phyloP scores from a whole-genome alignment of 2,888 invertebrate species.

The Tachystola acroxantha region DNA sequence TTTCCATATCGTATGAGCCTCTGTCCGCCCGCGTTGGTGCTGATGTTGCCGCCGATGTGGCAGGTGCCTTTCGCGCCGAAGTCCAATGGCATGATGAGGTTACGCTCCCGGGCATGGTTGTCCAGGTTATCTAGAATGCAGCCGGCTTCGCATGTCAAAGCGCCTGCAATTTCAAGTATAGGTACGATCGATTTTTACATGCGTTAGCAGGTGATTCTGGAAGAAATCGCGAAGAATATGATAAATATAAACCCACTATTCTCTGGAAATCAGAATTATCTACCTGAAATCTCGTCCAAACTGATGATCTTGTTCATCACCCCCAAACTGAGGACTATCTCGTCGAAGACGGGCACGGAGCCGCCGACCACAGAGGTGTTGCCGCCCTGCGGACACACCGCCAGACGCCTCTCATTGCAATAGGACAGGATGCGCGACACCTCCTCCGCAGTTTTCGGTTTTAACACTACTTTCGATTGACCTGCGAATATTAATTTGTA shows the following conservation, averaged over 20 bases:
- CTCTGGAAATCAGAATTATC: conserved; percentile 1
- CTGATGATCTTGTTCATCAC: conserved; percentile 91
- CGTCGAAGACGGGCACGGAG: conserved; percentile 97
- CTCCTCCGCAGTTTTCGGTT: conserved; percentile 91
- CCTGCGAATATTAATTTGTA: conserved; percentile 77
- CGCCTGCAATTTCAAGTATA: conserved; percentile 81
- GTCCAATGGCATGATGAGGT: conserved; percentile 95
- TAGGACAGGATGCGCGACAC: conserved; percentile 90
- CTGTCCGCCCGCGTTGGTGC: conserved; percentile 98
- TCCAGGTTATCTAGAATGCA: conserved; percentile 94
- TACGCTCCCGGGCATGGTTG: conserved; percentile 82
- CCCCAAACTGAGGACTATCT: conserved; percentile 91
- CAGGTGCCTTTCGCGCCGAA: conserved; percentile 98
- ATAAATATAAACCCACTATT: no score
- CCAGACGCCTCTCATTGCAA: conserved; percentile 89
- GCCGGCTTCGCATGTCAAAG: conserved; percentile 92
- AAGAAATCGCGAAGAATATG: no score
- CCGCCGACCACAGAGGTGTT: conserved; percentile 98
- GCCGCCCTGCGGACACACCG: conserved; percentile 97
- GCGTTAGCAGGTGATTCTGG: no score
- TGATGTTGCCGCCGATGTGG: conserved; percentile 96
- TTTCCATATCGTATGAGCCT: conserved; percentile 96
- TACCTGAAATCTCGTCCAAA: conserved; percentile 91
- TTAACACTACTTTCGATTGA: conserved; percentile 88
- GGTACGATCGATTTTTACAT: no score